Evolutionary conservation across 2,797 vertebrate species (phyloP).

Genomic region (Menidia menidia): DNA sequence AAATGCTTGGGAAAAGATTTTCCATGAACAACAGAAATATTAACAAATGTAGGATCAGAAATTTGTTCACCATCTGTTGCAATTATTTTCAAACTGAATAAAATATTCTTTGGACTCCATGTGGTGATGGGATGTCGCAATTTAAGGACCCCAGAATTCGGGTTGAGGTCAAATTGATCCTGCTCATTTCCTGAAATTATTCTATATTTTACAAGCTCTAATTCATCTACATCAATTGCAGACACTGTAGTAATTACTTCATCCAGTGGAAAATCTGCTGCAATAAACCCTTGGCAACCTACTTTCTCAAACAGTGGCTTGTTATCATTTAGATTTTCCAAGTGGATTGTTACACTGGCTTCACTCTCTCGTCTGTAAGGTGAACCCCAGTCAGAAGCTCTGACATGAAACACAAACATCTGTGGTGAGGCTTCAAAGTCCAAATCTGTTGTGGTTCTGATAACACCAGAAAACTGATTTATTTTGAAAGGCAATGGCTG

Average conservation of each 20-base stretch:
- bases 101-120: conserved; percentile 85
- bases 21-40: conserved; percentile 91
- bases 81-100: conserved; percentile 92
- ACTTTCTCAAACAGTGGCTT: conserved; percentile 96
- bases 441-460: conserved; percentile 90
- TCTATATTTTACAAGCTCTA: conserved; percentile 96
- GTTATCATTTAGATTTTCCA: conserved; percentile 96
- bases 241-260: conserved; percentile 95
- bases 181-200: conserved; percentile 95
- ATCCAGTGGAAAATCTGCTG: conserved; percentile 89
- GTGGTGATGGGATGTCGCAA: conserved; percentile 87
- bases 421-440: conserved; percentile 96
- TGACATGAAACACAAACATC: conserved; percentile 90
- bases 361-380: conserved; percentile 96
- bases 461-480: conserved; percentile 95
- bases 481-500: conserved; percentile 90
- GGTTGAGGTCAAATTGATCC: conserved; percentile 93
- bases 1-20: conserved; percentile 90
- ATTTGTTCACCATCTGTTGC: conserved; percentile 97
- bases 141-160: conserved; percentile 93
- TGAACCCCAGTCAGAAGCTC: conserved; percentile 98
- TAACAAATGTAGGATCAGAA: conserved; percentile 95
- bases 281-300: conserved; percentile 92
- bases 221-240: conserved; percentile 95
- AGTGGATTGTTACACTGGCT: conserved; percentile 92